Evolutionary conservation across 2,888 invertebrate genomes (phyloP).

Genomic region (Tanaodytes sp.): DNA sequence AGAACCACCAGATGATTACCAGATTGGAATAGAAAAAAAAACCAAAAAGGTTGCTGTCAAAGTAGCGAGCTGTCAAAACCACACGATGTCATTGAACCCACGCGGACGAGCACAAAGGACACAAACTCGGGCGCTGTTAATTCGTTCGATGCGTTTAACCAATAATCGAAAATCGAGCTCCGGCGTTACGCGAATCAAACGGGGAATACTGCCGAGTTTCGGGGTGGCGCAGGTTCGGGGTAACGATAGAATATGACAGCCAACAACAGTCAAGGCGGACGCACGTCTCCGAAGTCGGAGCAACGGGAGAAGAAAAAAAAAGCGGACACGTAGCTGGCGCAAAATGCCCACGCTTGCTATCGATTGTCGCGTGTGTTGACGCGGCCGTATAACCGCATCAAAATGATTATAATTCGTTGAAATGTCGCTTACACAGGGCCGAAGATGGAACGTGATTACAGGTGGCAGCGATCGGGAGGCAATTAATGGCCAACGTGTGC

Average conservation of each 20-base stretch:
- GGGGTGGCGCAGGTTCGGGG: too few relatives aligned
- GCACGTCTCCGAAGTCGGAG: too few relatives aligned
- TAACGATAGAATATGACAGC: too few relatives aligned
- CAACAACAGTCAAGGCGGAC: too few relatives aligned
- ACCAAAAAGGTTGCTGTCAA: neutral
- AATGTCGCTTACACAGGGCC: too few relatives aligned
- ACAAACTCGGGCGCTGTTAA: neutral
- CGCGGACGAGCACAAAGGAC: conserved; percentile 2
- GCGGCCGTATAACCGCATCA: conserved; percentile 46
- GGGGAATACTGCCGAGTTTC: too few relatives aligned
- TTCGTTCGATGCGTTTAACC: neutral
- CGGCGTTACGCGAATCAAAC: neutral
- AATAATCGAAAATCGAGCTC: neutral
- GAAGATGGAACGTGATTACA: too few relatives aligned
- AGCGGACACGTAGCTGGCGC: conserved; percentile 56
- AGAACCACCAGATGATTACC: conserved; percentile 12
- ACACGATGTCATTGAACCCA: conserved; percentile 6
- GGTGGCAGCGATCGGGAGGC: too few relatives aligned
- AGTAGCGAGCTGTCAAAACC: conserved; percentile 11
- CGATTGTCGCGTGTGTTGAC: conserved; percentile 64
- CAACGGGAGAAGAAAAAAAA: too few relatives aligned
- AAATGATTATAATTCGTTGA: too few relatives aligned
- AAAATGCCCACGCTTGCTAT: conserved; percentile 66
- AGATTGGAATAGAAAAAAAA: too few relatives aligned
- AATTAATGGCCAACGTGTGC: too few relatives aligned